These are phyloP conservation scores for Nineta flava DNA, from an alignment of 2,888 invertebrate genomes.

Conservation along the genomic window DNA sequence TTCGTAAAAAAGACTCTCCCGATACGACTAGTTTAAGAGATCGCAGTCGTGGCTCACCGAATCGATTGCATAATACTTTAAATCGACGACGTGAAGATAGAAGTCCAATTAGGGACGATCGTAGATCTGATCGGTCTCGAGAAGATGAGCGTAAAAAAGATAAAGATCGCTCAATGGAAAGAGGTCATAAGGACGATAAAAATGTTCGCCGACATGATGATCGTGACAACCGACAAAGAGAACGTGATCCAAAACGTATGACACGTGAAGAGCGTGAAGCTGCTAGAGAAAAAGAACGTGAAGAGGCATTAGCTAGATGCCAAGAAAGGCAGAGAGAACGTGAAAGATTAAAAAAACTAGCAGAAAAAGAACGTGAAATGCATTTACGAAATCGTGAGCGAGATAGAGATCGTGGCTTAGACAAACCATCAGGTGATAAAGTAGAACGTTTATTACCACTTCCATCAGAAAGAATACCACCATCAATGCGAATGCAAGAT, in stretches of 20 bases:
- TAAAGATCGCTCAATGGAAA: slow-evolving; percentile 33
- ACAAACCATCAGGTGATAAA: slow-evolving; percentile 37
- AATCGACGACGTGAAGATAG: slow-evolving; percentile 5
- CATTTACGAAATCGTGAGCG: slow-evolving; percentile 34
- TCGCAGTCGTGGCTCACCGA: slow-evolving; percentile 20
- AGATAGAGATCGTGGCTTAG: slow-evolving; percentile 38
- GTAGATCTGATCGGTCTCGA: slow-evolving; percentile 17
- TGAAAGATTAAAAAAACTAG: slow-evolving; percentile 30
- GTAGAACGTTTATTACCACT: slow-evolving; percentile 45
- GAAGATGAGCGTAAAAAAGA: slow-evolving; percentile 22
- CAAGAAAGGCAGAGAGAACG: slow-evolving; percentile 40
- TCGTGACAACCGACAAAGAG: slow-evolving; percentile 34
- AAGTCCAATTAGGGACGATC: slow-evolving; percentile 26
- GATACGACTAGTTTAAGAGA: slow-evolving; percentile 27
- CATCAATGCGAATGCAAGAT: slow-evolving; percentile 35
- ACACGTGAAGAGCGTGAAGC: slow-evolving; percentile 38
- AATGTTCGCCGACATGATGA: slow-evolving; percentile 31
- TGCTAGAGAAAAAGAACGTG: slow-evolving; percentile 41
- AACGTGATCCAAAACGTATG: slow-evolving; percentile 31
- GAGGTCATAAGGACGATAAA: slow-evolving; percentile 23
- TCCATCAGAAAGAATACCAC: slow-evolving; percentile 41
- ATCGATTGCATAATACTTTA: slow-evolving; percentile 19
- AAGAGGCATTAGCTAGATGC: slow-evolving; percentile 49
- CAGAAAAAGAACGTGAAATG: slow-evolving; percentile 32
- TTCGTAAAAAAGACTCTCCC: slow-evolving; percentile 26